phyloP scores from a whole-genome alignment of 2,113 vertebrate genomes.

The Echinops telfairi region DNA sequence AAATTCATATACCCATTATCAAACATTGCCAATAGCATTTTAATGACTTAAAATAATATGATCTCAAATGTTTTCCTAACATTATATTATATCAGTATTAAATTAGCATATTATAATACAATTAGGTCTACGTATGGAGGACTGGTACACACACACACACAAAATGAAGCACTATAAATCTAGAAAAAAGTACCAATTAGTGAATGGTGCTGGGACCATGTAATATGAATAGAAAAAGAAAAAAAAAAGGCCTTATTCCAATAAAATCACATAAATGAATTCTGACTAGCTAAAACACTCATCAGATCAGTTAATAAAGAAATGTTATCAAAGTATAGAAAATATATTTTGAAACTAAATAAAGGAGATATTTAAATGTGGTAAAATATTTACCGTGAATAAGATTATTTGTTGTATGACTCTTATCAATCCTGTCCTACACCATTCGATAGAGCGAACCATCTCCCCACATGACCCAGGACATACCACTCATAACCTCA shows the following conservation, averaged over 20 bases:
- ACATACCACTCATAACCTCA: too few relatives aligned
- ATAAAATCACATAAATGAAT: slow-evolving; percentile 4
- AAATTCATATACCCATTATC: not conserved
- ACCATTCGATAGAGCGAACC: too few relatives aligned
- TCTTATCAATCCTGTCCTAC: too few relatives aligned
- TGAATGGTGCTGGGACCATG: not conserved
- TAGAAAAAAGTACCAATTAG: not conserved
- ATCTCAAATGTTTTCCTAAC: not conserved
- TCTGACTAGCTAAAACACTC: not conserved
- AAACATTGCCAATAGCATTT: not conserved
- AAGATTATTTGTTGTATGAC: too few relatives aligned
- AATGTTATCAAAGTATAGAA: too few relatives aligned
- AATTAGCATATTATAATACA: not conserved
- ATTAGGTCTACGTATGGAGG: not conserved
- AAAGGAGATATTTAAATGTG: too few relatives aligned
- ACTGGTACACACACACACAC: not conserved
- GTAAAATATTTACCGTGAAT: too few relatives aligned
- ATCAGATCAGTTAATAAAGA: too few relatives aligned
- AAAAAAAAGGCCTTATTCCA: not conserved
- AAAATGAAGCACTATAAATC: not conserved
- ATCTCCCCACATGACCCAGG: too few relatives aligned
- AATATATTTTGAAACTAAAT: too few relatives aligned
- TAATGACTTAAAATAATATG: not conserved
- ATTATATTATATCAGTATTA: not conserved
- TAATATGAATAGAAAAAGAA: not conserved